These are phyloP conservation scores for Lacerta bilineata DNA, from an alignment of 2,797 vertebrate genomes.

Conservation along the genomic window DNA sequence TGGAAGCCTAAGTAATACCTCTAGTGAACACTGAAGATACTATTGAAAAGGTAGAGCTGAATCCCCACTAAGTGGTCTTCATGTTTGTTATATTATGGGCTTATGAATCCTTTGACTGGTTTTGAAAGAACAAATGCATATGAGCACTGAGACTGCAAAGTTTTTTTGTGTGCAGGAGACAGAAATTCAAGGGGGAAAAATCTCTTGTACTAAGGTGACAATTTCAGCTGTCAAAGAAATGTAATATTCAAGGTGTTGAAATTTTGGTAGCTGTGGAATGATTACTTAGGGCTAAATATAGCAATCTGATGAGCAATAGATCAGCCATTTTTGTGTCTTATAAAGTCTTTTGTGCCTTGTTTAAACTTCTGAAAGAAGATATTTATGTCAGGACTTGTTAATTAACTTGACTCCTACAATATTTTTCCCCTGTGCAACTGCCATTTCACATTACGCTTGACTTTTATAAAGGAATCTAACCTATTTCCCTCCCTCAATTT, in stretches of 20 bases:
- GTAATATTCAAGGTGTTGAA: neutral
- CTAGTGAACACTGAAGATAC: neutral
- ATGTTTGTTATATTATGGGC: neutral
- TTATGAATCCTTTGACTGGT: neutral
- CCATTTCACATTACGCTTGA: conserved; percentile 3
- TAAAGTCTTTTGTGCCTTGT: neutral
- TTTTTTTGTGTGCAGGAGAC: neutral
- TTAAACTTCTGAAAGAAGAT: conserved; percentile 25
- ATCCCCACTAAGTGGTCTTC: neutral
- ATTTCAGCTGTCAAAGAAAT: neutral
- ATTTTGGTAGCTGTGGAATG: neutral
- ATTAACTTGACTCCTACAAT: conserved; percentile 6
- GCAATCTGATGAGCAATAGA: neutral
- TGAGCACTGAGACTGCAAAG: neutral
- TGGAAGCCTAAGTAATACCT: neutral
- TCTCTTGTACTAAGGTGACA: neutral
- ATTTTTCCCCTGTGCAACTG: neutral
- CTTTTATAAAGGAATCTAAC: conserved; percentile 27
- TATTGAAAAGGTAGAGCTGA: neutral
- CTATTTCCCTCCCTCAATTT: neutral
- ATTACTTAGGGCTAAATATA: neutral
- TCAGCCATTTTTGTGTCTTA: neutral
- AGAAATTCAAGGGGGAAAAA: neutral
- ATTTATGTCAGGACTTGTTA: neutral
- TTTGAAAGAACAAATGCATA: neutral